Evolutionary conservation across 2,888 invertebrate species (phyloP).

Genomic region (Eilema depressum): DNA sequence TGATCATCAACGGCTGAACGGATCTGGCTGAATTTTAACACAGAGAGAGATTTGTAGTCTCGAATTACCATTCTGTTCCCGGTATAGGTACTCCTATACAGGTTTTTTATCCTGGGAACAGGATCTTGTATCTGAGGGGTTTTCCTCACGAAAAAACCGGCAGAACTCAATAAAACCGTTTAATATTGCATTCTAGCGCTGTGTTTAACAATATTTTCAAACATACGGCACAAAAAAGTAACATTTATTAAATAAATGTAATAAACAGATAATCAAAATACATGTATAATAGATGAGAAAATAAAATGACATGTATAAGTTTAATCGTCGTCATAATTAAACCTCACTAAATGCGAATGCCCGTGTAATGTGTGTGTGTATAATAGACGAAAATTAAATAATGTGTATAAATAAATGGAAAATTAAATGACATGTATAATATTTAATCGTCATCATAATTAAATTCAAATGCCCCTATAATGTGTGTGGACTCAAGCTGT

Average conservation of each 20-base stretch:
- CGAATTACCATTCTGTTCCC: too few species aligned
- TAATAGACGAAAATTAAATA: slow-evolving; percentile 6
- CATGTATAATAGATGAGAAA: slow-evolving; percentile 1
- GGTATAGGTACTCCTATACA: too few species aligned
- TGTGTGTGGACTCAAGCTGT: slow-evolving; percentile 24
- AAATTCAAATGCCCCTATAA: slow-evolving; percentile 32
- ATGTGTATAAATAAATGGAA: neutral
- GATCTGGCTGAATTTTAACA: neutral
- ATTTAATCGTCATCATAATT: slow-evolving; percentile 31
- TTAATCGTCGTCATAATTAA: neutral
- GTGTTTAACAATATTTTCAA: neutral
- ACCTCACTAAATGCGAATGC: neutral
- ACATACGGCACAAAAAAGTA: neutral
- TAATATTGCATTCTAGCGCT: neutral
- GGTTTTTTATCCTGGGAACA: too few species aligned
- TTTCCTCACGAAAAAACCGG: too few species aligned
- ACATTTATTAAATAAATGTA: neutral
- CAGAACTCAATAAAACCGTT: too few species aligned
- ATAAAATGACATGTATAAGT: neutral
- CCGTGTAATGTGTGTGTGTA: neutral
- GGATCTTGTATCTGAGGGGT: too few species aligned
- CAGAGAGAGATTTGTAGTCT: neutral
- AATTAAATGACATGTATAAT: slow-evolving; percentile 1
- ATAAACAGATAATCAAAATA: neutral
- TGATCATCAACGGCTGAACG: neutral